These are phyloP conservation scores for Elephas maximus DNA, from an alignment of 2,113 vertebrate genomes.

Conservation along the genomic window DNA sequence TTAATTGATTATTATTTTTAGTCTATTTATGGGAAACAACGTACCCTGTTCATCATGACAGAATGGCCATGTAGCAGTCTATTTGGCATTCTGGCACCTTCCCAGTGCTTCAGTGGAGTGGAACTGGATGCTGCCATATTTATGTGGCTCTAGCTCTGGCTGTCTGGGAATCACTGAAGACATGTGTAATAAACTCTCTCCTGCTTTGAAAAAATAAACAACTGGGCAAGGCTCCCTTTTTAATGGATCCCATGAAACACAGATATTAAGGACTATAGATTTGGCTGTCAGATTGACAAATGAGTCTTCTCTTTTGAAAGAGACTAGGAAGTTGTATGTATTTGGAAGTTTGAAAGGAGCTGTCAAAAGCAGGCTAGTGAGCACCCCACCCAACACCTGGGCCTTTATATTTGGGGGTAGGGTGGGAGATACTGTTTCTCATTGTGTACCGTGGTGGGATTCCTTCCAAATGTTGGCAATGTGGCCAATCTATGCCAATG, in stretches of 20 bases:
- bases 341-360: slow-evolving; percentile 46
- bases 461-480: slow-evolving; percentile 15
- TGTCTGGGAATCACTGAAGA: slow-evolving; percentile 48
- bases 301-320: slow-evolving; percentile 55
- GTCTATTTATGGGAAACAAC: slow-evolving; percentile 6
- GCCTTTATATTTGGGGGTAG: neutral
- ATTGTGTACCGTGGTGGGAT: neutral
- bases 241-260: neutral
- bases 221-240: slow-evolving; percentile 58
- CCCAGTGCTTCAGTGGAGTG: neutral
- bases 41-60: neutral
- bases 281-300: slow-evolving; percentile 69
- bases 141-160: neutral
- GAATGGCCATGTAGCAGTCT: neutral
- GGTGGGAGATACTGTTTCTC: neutral
- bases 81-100: neutral
- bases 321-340: slow-evolving; percentile 37
- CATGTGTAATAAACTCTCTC: neutral
- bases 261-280: slow-evolving; percentile 21
- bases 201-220: slow-evolving; percentile 1
- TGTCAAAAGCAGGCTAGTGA: neutral
- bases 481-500: neutral
- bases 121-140: neutral
- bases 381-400: neutral
- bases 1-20: slow-evolving; percentile 64